Percentiles rank a stretch among this genome's conserved stretches.
These are phyloP conservation scores for Tiphia femorata DNA, from an alignment of 2,888 invertebrate species.

Conservation along the genomic window DNA sequence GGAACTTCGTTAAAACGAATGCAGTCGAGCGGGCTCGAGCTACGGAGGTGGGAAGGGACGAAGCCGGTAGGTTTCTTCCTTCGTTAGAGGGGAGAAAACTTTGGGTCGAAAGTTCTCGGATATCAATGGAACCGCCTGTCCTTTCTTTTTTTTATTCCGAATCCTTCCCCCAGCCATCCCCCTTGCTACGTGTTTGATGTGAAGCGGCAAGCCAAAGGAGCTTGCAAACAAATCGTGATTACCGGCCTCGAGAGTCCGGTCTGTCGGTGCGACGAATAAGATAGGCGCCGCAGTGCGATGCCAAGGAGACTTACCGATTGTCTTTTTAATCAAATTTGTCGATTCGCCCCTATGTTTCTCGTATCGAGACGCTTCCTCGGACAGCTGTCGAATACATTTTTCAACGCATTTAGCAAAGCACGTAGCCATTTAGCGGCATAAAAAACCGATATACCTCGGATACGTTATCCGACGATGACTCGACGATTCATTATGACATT, in stretches of 20 bases:
- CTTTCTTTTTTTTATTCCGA: constrained; percentile 8
- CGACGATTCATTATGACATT: too few species aligned
- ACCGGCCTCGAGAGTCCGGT: constrained; percentile 26
- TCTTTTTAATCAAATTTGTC: too few species aligned
- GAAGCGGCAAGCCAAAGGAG: constrained; percentile 26
- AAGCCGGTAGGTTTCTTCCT: constrained; percentile 19
- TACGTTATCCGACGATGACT: too few species aligned
- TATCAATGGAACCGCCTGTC: constrained; percentile 22
- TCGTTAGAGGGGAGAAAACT: constrained; percentile 26
- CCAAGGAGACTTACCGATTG: too few species aligned
- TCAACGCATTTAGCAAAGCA: too few species aligned
- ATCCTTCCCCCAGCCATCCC: background rate
- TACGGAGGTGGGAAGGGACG: background rate
- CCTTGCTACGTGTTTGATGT: constrained; percentile 14
- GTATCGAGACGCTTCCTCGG: too few species aligned
- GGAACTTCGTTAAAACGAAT: constrained; percentile 5
- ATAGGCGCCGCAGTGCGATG: too few species aligned
- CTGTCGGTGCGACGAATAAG: too few species aligned
- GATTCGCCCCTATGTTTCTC: too few species aligned
- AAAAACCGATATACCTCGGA: too few species aligned
- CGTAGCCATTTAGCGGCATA: too few species aligned
- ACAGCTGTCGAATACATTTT: too few species aligned
- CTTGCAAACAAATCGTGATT: constrained; percentile 41
- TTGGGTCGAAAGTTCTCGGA: constrained; percentile 11
- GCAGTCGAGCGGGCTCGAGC: background rate